Base-by-base conservation (phyloP, 2,113 vertebrate genomes). In the Coturnix japonica region DNA sequence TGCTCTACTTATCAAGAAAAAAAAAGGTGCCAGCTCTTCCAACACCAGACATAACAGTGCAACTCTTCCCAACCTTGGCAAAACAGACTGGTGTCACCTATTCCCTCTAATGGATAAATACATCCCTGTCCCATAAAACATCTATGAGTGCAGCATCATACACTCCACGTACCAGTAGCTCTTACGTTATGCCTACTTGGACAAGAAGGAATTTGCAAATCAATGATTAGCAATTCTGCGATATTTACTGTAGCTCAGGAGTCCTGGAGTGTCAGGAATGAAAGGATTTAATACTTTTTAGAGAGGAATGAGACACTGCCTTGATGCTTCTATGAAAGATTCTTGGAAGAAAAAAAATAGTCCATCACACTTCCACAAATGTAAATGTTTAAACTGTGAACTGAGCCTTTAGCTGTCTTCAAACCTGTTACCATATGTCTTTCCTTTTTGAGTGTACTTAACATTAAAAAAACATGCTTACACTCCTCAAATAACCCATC, bases 311-410 rank as follows among this genome's bases (percentile, higher is more conserved):
- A 83, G 71, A 84, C 39, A 91, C 81, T 80, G 80, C 77, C 72
- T 89, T 89, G 63, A 77, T 66, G 56, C 59, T 92, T 91, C 91
- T 75, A 65, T 67, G 76, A 95, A 96, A 85, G 91, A 78, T 94
- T 83, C 88, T 93, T 94, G 53, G 87, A 94, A 86, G 47, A 84
- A 95, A 96, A 95, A 93, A 95, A 94, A 88, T 92, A 94, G 72
- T 88, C 91, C 75, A 90, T 90, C 90, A 93, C 89, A 94, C 93
- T 96, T 97, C 89, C 96, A 95, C 79, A 96, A 97, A 97, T 87
- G 91, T 93, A 96, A 97, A 96, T 91, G 96, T 95, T 95, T 96
- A 78, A 97, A 94, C 96, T 96, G 95, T 91, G 95, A 97, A 95
- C 91, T 83, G 91, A 95, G 95, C 79, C 93, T 91, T 94, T 31